These are phyloP conservation scores for Psophia crepitans DNA, from an alignment of 2,113 vertebrate species.

Conservation along the genomic window DNA sequence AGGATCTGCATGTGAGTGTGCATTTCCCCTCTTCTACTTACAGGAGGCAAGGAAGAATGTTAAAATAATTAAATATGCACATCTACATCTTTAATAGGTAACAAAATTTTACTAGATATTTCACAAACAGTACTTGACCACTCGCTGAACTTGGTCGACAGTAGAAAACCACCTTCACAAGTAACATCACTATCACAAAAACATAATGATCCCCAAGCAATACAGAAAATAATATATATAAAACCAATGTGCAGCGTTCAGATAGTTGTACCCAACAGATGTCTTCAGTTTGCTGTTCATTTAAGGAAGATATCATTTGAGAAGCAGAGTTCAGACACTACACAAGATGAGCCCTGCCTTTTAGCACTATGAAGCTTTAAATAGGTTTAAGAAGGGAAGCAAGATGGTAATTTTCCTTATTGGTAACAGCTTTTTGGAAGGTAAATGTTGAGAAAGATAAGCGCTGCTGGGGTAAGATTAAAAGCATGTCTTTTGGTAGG, in stretches of 20 bases:
- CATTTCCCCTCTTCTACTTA: not conserved
- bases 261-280: constrained; percentile 3
- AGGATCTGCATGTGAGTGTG: not conserved
- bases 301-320: not conserved
- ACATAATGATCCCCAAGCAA: not conserved
- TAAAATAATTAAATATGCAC: not conserved
- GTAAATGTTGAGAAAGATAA: not conserved
- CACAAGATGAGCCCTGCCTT: not conserved
- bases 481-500: not conserved
- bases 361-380: not conserved
- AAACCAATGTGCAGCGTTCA: not conserved
- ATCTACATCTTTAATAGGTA: not conserved
- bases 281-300: not conserved
- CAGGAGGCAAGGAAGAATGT: not conserved
- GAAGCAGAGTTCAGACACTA: not conserved
- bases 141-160: not conserved
- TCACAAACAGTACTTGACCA: not conserved
- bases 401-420: not conserved
- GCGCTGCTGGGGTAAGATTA: not conserved
- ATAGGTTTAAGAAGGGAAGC: not conserved
- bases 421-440: not conserved
- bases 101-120: not conserved
- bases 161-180: not conserved
- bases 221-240: not conserved
- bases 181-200: not conserved